Conservation (phyloP, 2,888 invertebrate genomes). For the Chydorus sphaericus region DNA sequence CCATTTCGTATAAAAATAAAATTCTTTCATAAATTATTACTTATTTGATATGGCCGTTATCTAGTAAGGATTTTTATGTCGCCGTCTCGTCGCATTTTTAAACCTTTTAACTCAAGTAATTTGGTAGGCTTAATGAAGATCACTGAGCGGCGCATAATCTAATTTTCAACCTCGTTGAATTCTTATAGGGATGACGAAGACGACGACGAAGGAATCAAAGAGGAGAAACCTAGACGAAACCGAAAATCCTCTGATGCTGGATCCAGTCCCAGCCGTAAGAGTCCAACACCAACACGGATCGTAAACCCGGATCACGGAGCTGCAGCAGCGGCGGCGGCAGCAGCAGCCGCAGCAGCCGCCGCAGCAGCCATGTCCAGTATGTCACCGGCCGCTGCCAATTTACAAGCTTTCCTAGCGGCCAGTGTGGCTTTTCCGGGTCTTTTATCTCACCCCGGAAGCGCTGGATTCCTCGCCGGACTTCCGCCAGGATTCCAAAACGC, state of each 20-base stretch:
- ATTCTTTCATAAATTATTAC: too few species aligned
- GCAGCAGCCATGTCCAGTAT: background rate
- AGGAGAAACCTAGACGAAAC: background rate
- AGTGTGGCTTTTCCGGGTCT: slow-evolving; percentile 8
- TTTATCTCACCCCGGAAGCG: slow-evolving; percentile 2
- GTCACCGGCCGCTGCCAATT: background rate
- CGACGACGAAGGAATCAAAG: background rate
- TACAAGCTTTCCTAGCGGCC: slow-evolving; percentile 11
- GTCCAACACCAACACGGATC: background rate
- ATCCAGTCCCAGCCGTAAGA: background rate
- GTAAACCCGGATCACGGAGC: background rate
- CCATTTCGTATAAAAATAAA: too few species aligned
- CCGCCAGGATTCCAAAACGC: background rate
- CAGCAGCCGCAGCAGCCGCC: background rate
- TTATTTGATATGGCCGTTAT: too few species aligned
- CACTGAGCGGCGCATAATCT: too few species aligned
- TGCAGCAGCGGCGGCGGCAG: background rate
- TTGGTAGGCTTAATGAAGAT: too few species aligned
- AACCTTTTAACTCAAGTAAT: too few species aligned
- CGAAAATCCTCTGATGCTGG: background rate
- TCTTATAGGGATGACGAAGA: background rate
- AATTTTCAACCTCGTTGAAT: background rate
- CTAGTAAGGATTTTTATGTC: too few species aligned
- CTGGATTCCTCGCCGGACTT: slow-evolving; percentile 3
- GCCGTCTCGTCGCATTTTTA: too few species aligned